These are phyloP conservation scores for Campylomormyrus numenius DNA, from an alignment of 2,113 vertebrate genomes.

Conservation along the genomic window DNA sequence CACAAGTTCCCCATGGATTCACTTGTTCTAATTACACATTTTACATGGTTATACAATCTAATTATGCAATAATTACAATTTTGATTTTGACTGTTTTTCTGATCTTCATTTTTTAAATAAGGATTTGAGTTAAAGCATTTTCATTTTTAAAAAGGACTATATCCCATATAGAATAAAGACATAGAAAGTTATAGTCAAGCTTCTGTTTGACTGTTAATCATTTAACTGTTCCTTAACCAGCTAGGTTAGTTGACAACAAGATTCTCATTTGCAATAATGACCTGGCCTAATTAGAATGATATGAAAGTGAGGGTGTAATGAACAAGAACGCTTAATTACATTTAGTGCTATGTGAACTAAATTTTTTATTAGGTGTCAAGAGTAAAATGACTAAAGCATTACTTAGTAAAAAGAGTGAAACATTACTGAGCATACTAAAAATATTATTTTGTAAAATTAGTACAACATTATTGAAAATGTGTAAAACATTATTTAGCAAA, in stretches of 20 bases:
- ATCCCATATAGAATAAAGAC: background rate
- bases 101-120: constrained; percentile 2
- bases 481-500: background rate
- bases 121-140: background rate
- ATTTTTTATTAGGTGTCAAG: background rate
- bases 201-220: background rate
- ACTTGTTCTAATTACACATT: background rate
- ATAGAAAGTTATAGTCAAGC: background rate
- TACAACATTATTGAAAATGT: background rate
- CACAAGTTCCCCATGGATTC: background rate
- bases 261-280: background rate
- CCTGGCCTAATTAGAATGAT: background rate
- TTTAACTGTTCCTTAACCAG: background rate
- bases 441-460: background rate
- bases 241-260: background rate
- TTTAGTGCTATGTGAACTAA: background rate
- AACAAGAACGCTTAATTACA: background rate
- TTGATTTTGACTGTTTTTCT: background rate
- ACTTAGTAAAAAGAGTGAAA: background rate
- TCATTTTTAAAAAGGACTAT: background rate
- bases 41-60: background rate
- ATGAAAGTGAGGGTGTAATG: background rate
- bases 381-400: background rate
- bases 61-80: constrained; percentile 10
- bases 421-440: background rate